Conservation (phyloP, 2,113 vertebrate species). For the Mastomys natalensis region DNA sequence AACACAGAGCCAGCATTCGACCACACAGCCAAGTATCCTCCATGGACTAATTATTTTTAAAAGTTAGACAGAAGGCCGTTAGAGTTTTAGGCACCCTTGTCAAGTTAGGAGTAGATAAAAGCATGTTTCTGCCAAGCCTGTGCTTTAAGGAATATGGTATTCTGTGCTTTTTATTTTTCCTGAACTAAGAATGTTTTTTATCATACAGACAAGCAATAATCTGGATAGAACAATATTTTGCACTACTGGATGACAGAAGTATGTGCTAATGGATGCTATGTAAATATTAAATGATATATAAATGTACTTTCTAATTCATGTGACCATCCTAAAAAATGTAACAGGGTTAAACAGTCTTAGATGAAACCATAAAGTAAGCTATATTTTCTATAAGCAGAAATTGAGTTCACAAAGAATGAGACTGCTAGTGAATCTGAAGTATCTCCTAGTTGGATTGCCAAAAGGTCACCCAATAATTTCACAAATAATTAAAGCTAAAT, state of each 20-base stretch:
- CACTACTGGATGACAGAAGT: background rate
- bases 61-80: constrained; percentile 63
- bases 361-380: background rate
- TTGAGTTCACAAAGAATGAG: background rate
- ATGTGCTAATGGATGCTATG: background rate
- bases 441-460: background rate
- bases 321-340: background rate
- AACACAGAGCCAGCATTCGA: constrained; percentile 55
- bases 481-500: background rate
- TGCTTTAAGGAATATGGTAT: background rate
- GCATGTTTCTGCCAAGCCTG: background rate
- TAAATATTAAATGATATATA: background rate
- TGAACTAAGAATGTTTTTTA: background rate
- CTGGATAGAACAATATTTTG: background rate
- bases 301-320: background rate
- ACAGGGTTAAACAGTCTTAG: background rate
- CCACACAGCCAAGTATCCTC: constrained; percentile 63
- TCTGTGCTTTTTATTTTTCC: background rate
- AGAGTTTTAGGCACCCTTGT: constrained; percentile 44
- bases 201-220: background rate
- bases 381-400: background rate
- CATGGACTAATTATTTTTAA: constrained; percentile 67
- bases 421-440: background rate
- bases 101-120: constrained; percentile 51
- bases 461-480: background rate